A percentile compares a stretch with the other conserved stretches of the same genome.
These are phyloP conservation scores for Octodon degus DNA, from an alignment of 2,113 vertebrate species.

Conservation along the genomic window DNA sequence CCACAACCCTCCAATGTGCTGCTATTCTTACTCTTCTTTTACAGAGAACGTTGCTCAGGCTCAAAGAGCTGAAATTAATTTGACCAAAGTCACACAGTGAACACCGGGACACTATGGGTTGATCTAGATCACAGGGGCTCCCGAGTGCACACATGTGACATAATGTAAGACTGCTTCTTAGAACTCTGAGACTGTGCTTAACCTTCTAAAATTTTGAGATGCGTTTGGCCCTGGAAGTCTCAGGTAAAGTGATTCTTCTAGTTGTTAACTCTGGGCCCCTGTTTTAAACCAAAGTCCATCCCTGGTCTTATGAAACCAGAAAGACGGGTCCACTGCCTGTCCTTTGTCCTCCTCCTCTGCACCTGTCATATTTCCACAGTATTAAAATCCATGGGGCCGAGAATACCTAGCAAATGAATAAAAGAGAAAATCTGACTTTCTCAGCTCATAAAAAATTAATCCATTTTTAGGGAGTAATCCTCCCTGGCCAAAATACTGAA, in stretches of 20 bases:
- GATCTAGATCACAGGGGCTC: not conserved
- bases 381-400: slow-evolving; percentile 6
- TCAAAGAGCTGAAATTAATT: slow-evolving; percentile 13
- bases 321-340: not conserved
- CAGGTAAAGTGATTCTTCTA: not conserved
- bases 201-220: slow-evolving; percentile 39
- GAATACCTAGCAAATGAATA: slow-evolving; percentile 56
- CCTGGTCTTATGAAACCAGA: not conserved
- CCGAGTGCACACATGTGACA: not conserved
- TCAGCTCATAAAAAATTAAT: slow-evolving; percentile 53
- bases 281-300: slow-evolving; percentile 3
- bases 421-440: slow-evolving; percentile 6
- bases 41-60: not conserved
- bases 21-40: not conserved
- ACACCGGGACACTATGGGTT: not conserved
- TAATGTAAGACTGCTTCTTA: not conserved
- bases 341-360: not conserved
- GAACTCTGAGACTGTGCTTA: not conserved
- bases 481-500: slow-evolving; percentile 44
- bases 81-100: not conserved
- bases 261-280: not conserved
- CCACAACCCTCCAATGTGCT: not conserved
- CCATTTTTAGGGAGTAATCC: not conserved
- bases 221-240: not conserved
- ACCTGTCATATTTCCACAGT: not conserved